Evolutionary conservation across 2,888 invertebrate genomes (phyloP), one percentile per base, ranked within the genome.

Genomic region (Andrena minutula): DNA sequence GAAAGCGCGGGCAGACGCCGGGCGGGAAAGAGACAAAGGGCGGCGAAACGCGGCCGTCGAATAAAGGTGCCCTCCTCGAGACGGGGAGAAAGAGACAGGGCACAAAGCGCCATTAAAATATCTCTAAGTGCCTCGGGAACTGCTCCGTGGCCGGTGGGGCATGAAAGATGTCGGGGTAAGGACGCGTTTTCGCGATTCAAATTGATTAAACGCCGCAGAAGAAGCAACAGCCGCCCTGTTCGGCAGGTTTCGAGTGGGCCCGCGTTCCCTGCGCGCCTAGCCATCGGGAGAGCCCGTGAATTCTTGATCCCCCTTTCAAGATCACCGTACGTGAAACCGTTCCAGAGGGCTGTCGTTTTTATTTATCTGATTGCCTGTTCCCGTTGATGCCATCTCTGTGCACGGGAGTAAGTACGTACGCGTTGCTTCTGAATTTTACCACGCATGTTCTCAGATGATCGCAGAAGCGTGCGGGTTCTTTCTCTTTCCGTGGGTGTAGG

Each of bases 81-180:
- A 35, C 83, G 82, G 76, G 75, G 72, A 79, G 77, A 47, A 58
- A 76, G 63, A 64, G 76, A 86, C 80, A 69, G 79, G 84, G 86
- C 87, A 92, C 92, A 92, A 92, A 93, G 92, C 92, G 90, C 89
- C 92, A 92, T 93, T 93, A 92, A 93, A 92, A 92, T 92, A 92
- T 90, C 86, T 89, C 85, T 78, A 84, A 89, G 88, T 89, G 89
- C 86, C 82, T 64, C 73, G 71, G 53, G 78, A 61, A 72, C 61
- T 69, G 72, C 75, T 49, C 26, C 70, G 41, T 8, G 72, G 75
- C 51, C 58, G 47, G 51, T n/a, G 35, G 69, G 41, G 71, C 83
- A 69, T 76, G 84, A 82, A 82, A 82, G 79, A 85, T 71, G 82
- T 66, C 79, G 41, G 49, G 63, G 78, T 69, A 82, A 82, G 80